Evolutionary conservation across 37 sponge, comb jelly and placozoan species (phyloP).

Genomic region (Axinella damicornis): DNA sequence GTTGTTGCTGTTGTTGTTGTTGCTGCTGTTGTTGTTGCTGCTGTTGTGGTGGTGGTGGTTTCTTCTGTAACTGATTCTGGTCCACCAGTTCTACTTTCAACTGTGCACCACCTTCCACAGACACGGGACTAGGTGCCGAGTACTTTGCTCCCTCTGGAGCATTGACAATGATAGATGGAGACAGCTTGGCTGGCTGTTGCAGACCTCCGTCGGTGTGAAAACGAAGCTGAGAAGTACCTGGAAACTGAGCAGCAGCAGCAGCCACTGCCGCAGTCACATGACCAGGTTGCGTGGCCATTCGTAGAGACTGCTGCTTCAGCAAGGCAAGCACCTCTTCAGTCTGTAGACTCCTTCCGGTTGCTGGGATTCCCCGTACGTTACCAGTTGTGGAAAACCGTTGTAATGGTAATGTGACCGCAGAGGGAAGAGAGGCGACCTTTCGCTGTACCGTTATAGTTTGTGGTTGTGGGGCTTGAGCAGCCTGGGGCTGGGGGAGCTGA

Average conservation of each 20-base stretch:
- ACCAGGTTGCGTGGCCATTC: constrained; percentile 39
- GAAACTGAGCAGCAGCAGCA: constrained; percentile 3
- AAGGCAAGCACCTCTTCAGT: constrained; percentile 78
- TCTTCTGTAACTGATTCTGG: not conserved
- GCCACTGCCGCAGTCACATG: not conserved
- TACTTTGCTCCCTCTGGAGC: not conserved
- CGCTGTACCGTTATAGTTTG: constrained; percentile 24
- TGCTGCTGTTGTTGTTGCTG: not conserved
- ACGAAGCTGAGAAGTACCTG: not conserved
- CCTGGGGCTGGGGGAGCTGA: not conserved
- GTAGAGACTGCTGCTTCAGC: constrained; percentile 68
- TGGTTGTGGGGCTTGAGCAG: not conserved
- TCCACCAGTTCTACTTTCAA: constrained; percentile 15
- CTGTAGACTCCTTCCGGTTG: constrained; percentile 27
- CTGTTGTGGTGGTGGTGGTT: not conserved
- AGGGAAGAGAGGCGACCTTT: constrained; percentile 33
- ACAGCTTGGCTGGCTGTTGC: not conserved
- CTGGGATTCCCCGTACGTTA: constrained; percentile 14
- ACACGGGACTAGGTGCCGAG: not conserved
- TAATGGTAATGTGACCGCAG: constrained; percentile 29
- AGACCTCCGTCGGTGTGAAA: not conserved
- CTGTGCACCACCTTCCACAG: not conserved
- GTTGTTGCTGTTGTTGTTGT: not conserved
- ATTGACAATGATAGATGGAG: not conserved
- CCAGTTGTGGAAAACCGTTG: constrained; percentile 37